Evolutionary conservation across 2,113 vertebrate species (phyloP), one percentile per base, ranked within the genome.

Genomic region (Centropus bengalensis): DNA sequence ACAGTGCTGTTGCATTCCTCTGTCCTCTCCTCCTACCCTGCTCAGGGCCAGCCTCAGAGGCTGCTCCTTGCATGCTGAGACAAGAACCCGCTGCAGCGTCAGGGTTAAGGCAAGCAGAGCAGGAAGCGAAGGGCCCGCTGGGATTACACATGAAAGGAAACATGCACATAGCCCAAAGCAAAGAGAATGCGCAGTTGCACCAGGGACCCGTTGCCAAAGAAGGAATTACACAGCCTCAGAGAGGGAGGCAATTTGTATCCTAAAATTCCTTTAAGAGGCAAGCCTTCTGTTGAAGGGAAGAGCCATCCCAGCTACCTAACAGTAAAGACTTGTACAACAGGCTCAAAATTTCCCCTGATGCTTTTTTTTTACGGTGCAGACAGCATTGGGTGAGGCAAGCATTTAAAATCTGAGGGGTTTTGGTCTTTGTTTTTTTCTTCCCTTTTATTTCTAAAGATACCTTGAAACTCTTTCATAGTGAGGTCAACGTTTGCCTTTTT

Each of bases 401-500:
- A 2, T 5, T 66, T 40, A 14, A 79, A 62, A 78, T 10, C 24
- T 17, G 55, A 49, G 36, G 28, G 23, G 1, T 15, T 47, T 74
- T 21, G 21, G 21, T 33, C 33, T 49, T 20, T 2, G 26, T 20
- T 59, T 13, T 8, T 8, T 42, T 4, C 11, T 45, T 54, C 60
- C 63, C 27, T 3, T 73, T 40, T 32, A 28, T 85, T 71, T 82
- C 91, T 96, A 95, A 96, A 97, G 96, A 98, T 99, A 99, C 99
- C 99, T 99, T 98, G 97, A 96, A 98, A 98, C 91, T 97, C 97
- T 99, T 98, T 98, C 98, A 98, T 97, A 98, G 96, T 98, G 97
- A 97, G 98, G 98, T 98, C 99, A 98, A 96, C 96, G 97, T 98
- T 98, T 99, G 98, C 94, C 97, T 98, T 99, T 99, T 99, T 99